These are phyloP conservation scores for Danio tinwini DNA, from an alignment of 2,797 vertebrate genomes.

Conservation along the genomic window DNA sequence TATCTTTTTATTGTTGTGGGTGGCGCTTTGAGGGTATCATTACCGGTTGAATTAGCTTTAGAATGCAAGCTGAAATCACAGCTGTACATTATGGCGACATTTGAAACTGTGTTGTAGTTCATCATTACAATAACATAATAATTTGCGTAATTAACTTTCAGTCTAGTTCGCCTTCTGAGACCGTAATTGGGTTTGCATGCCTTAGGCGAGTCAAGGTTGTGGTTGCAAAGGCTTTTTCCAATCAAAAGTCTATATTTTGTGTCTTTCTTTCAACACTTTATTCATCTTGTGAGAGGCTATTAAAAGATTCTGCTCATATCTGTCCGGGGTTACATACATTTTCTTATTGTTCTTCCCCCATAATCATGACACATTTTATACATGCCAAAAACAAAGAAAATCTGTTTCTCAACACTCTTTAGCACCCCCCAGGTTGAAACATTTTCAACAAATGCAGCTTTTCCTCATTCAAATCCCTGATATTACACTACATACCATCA, in stretches of 20 bases:
- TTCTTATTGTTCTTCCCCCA: background rate
- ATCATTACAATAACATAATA: background rate
- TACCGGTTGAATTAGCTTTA: conserved; percentile 1
- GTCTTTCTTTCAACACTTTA: background rate
- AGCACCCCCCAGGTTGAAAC: conserved; percentile 2
- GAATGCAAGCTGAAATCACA: background rate
- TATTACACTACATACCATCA: conserved; percentile 18
- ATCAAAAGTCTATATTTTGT: background rate
- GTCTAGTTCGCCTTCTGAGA: background rate
- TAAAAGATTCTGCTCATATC: background rate
- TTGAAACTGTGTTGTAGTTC: background rate
- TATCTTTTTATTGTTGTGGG: conserved; percentile 38
- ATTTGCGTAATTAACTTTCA: background rate
- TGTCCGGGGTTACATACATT: background rate
- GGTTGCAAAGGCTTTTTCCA: background rate
- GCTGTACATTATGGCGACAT: background rate
- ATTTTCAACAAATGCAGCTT: conserved; percentile 26
- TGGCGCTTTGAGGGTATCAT: conserved; percentile 26
- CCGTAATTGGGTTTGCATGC: conserved; percentile 29
- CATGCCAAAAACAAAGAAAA: conserved; percentile 2
- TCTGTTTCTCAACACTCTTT: conserved; percentile 31
- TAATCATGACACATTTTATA: background rate
- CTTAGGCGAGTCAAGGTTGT: conserved; percentile 6
- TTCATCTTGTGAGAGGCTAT: background rate
- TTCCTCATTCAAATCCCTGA: conserved; percentile 16